These are phyloP conservation scores for Microcebus ravelobensis DNA, from an alignment of 2,113 vertebrate genomes.

Conservation along the genomic window DNA sequence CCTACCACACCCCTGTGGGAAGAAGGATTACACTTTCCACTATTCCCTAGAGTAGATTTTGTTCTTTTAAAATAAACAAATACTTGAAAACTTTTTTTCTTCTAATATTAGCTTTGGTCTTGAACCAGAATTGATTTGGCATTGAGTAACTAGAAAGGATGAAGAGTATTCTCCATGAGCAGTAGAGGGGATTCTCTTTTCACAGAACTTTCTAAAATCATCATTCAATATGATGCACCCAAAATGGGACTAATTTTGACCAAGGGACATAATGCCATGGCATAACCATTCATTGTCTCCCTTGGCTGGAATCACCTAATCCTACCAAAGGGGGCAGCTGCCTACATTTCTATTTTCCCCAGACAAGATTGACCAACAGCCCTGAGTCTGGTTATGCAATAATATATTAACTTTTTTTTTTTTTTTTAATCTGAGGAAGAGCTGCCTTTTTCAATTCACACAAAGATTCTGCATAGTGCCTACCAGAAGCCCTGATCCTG, in stretches of 20 bases:
- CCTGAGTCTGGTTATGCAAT: background rate
- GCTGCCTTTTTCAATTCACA: background rate
- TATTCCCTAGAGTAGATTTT: constrained; percentile 74
- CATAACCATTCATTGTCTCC: background rate
- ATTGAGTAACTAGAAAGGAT: constrained; percentile 43
- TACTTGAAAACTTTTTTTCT: constrained; percentile 69
- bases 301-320: background rate
- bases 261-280: background rate
- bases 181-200: constrained; percentile 20
- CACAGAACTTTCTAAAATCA: constrained; percentile 42
- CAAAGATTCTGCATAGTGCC: background rate
- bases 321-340: background rate
- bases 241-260: constrained; percentile 20
- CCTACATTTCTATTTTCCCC: background rate
- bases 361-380: background rate
- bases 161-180: constrained; percentile 27
- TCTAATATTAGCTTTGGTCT: constrained; percentile 82
- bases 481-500: background rate
- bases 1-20: constrained; percentile 64
- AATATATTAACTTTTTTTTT: background rate
- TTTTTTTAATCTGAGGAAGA: background rate
- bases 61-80: constrained; percentile 81
- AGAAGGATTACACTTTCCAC: constrained; percentile 69
- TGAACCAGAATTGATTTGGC: constrained; percentile 75
- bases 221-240: background rate